Evolutionary conservation across 2,888 invertebrate genomes (phyloP).

Genomic region (Brassicogethes aeneus): DNA sequence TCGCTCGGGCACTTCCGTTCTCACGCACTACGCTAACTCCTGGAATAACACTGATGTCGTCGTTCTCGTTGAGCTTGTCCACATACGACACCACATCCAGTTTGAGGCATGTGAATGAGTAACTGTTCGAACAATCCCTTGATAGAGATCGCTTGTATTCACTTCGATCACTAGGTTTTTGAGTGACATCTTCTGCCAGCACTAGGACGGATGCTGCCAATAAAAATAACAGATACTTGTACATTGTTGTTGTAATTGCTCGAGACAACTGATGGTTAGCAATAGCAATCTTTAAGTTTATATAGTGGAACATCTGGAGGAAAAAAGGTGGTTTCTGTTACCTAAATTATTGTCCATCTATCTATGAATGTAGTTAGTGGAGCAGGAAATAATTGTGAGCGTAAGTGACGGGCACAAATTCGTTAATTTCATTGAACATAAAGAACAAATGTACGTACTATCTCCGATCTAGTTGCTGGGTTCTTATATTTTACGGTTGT

Average conservation of each 20-base stretch:
- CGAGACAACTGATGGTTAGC: slow-evolving; percentile 17
- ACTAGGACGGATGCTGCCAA: slow-evolving; percentile 1
- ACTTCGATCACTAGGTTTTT: slow-evolving; percentile 6
- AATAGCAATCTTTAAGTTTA: slow-evolving; percentile 20
- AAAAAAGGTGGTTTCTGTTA: slow-evolving; percentile 21
- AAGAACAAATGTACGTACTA: slow-evolving; percentile 18
- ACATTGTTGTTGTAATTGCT: background rate
- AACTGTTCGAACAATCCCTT: slow-evolving; percentile 45
- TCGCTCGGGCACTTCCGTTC: slow-evolving; percentile 38
- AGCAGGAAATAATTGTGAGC: slow-evolving; percentile 40
- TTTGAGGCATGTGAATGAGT: slow-evolving; percentile 65
- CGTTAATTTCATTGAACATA: slow-evolving; percentile 22
- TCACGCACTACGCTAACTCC: slow-evolving; percentile 65
- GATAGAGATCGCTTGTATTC: slow-evolving; percentile 26
- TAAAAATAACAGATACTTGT: background rate
- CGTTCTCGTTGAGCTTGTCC: slow-evolving; percentile 58
- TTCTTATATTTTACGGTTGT: slow-evolving; percentile 18
- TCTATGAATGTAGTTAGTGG: slow-evolving; percentile 37
- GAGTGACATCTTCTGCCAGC: background rate
- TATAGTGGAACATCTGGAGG: slow-evolving; percentile 21
- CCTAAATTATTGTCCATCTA: slow-evolving; percentile 21
- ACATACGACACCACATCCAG: slow-evolving; percentile 64
- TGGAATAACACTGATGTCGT: slow-evolving; percentile 56
- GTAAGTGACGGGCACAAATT: slow-evolving; percentile 31
- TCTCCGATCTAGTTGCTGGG: slow-evolving; percentile 18